These are phyloP conservation scores for Halocynthia roretzi DNA, from an alignment of 23 tunicate genomes.

Conservation along the genomic window DNA sequence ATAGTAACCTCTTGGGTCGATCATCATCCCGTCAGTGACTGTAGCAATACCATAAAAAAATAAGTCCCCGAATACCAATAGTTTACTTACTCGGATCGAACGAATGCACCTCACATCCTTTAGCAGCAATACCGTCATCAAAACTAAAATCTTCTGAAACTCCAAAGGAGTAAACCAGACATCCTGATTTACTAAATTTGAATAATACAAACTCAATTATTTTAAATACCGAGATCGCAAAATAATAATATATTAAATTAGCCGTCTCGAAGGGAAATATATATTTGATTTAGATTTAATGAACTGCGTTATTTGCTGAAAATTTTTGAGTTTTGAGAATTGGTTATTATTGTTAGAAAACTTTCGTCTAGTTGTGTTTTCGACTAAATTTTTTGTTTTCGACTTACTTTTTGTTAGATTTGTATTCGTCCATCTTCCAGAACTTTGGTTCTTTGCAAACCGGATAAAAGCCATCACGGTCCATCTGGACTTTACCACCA, in stretches of 20 bases:
- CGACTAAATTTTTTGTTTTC: too few species aligned
- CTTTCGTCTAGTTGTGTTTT: too few species aligned
- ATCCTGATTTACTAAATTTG: neutral
- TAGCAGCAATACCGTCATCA: slow-evolving; percentile 48
- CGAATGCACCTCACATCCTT: slow-evolving; percentile 61
- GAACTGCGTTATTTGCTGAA: too few species aligned
- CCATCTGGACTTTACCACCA: slow-evolving; percentile 18
- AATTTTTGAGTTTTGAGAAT: too few species aligned
- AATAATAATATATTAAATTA: too few species aligned
- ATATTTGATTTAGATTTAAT: too few species aligned
- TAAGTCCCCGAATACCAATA: neutral
- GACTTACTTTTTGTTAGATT: too few species aligned
- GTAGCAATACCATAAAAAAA: neutral
- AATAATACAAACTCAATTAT: too few species aligned
- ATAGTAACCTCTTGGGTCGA: neutral
- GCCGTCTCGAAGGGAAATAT: too few species aligned
- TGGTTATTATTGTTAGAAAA: too few species aligned
- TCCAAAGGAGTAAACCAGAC: slow-evolving; percentile 59
- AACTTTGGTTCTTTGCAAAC: slow-evolving; percentile 22
- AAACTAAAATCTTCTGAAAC: slow-evolving; percentile 40
- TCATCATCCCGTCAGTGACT: slow-evolving; percentile 1
- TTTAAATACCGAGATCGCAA: too few species aligned
- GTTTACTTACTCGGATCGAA: slow-evolving; percentile 56
- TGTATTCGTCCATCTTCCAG: slow-evolving; percentile 8
- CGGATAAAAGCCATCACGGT: slow-evolving; percentile 39